These are phyloP conservation scores for Colletes gigas DNA, from an alignment of 1,140 invertebrate genomes.

Conservation along the genomic window DNA sequence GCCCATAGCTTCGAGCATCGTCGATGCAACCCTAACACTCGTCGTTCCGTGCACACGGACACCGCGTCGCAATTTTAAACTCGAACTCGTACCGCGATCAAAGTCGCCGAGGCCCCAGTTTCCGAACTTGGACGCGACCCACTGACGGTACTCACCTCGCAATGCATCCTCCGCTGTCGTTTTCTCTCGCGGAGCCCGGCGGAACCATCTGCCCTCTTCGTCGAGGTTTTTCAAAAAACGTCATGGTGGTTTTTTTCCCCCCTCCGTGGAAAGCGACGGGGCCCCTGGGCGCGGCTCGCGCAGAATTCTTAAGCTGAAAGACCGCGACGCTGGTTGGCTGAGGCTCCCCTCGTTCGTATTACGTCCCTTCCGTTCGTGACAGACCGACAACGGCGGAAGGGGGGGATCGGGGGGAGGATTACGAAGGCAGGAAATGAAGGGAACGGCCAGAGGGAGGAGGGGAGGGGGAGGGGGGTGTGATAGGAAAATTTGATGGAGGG, in stretches of 20 bases:
- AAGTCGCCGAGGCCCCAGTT: too few relatives aligned
- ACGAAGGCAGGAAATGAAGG: conserved; percentile 76
- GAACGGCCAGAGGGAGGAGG: conserved; percentile 57
- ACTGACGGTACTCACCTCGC: too few relatives aligned
- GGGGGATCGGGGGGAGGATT: conserved; percentile 49
- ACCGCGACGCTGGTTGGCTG: conserved; percentile 70
- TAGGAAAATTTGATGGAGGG: conserved; percentile 80
- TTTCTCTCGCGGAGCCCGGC: background rate
- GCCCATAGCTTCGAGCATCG: too few relatives aligned
- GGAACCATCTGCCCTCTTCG: background rate
- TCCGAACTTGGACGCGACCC: too few relatives aligned
- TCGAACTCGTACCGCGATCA: too few relatives aligned
- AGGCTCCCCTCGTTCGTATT: conserved; percentile 70
- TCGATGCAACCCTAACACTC: too few relatives aligned
- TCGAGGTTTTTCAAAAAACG: background rate
- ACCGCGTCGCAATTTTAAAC: too few relatives aligned
- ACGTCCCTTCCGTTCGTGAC: conserved; percentile 76
- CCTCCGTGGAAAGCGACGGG: conserved; percentile 38
- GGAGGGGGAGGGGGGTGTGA: conserved; percentile 63
- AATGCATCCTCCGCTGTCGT: too few relatives aligned
- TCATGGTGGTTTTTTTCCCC: conserved; percentile 20
- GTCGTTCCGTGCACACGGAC: too few relatives aligned
- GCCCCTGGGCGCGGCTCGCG: conserved; percentile 61
- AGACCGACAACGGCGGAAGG: conserved; percentile 35
- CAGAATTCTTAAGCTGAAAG: conserved; percentile 68